phyloP scores from a whole-genome alignment of 2,113 vertebrate genomes.

The Noctilio leporinus region DNA sequence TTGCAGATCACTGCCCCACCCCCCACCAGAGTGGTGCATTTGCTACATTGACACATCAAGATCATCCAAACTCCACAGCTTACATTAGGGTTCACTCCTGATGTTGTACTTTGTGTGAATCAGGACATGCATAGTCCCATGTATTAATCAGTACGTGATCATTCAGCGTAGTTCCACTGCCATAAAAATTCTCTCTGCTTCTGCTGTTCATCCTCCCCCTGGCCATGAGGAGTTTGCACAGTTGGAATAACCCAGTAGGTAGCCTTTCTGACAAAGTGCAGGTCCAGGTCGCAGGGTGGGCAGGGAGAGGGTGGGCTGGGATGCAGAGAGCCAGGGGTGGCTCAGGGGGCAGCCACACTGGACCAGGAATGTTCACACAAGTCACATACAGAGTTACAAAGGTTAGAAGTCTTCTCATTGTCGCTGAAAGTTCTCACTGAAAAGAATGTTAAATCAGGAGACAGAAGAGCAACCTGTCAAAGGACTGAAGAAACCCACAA shows the following conservation, averaged over 20 bases:
- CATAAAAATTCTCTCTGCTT: not conserved
- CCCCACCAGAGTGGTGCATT: not conserved
- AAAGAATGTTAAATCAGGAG: not conserved
- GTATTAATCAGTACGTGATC: not conserved
- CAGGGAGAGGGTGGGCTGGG: not conserved
- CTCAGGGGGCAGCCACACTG: not conserved
- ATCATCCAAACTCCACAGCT: not conserved
- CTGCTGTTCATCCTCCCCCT: no score
- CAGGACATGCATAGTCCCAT: not conserved
- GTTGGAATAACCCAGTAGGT: not conserved
- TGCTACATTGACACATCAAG: not conserved
- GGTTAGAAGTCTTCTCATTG: not conserved
- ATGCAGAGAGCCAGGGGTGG: not conserved
- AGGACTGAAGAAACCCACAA: not conserved
- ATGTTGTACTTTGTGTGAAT: not conserved
- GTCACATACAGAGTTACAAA: not conserved
- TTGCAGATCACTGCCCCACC: rapidly evolving
- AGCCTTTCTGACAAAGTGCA: not conserved
- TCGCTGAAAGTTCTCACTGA: not conserved
- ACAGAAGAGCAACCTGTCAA: not conserved
- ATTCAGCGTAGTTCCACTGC: not conserved
- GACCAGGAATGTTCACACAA: no score
- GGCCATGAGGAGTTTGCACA: not conserved
- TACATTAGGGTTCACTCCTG: not conserved
- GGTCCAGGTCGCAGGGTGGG: not conserved